Evolutionary conservation across 2,888 invertebrate species (phyloP).

Genomic region (Didymodactylos carnosus): DNA sequence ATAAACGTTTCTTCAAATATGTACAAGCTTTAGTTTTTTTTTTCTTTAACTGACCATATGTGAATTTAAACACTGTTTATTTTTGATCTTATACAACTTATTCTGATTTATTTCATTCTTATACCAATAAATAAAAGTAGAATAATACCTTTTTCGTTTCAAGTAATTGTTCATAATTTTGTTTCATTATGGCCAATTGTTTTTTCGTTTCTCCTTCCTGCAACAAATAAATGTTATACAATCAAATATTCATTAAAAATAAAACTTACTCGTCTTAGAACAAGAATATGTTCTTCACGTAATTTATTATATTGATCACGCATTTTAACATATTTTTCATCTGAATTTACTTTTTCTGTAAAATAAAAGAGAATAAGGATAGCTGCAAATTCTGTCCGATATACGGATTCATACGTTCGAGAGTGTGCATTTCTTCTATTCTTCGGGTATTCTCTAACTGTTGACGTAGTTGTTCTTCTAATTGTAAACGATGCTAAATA

Average conservation of each 20-base stretch:
- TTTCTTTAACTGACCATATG: no score
- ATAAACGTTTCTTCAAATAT: no score
- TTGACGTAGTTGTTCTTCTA: constrained; percentile 19
- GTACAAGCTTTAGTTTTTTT: no score
- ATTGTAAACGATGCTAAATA: constrained; percentile 14
- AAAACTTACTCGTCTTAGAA: constrained; percentile 57
- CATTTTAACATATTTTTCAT: constrained; percentile 81
- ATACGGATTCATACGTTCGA: constrained; percentile 16
- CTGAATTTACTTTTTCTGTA: constrained; percentile 32
- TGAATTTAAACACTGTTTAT: no score
- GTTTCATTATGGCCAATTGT: not conserved
- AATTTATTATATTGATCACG: constrained; percentile 80
- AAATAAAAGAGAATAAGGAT: not conserved
- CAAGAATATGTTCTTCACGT: constrained; percentile 73
- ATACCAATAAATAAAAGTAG: not conserved
- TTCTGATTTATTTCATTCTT: no score
- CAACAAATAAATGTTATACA: not conserved
- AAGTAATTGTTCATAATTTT: not conserved
- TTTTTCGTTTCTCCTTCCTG: constrained; percentile 7
- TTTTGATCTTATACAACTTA: no score
- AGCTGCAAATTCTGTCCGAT: no score
- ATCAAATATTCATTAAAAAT: not conserved
- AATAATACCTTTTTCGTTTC: not conserved
- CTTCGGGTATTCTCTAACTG: constrained; percentile 23
- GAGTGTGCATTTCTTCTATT: constrained; percentile 17